Percentiles rank a stretch among this genome's conserved stretches.
These are phyloP conservation scores for Lordiphosa andalusiaca DNA, from an alignment of 2,888 invertebrate genomes.

Conservation along the genomic window DNA sequence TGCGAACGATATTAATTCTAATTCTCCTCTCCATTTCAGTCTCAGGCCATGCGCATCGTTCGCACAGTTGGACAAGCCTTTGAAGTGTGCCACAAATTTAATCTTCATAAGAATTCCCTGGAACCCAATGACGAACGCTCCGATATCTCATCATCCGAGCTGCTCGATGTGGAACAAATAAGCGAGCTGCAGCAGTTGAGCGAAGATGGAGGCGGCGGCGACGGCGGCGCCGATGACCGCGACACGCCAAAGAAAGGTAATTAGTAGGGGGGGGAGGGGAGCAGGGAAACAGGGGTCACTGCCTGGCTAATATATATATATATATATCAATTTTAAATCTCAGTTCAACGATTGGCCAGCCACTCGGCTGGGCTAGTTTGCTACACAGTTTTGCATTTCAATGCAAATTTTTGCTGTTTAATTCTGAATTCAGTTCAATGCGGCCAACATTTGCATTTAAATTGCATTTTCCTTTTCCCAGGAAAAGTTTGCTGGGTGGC, in stretches of 20 bases:
- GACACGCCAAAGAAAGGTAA: conserved; percentile 83
- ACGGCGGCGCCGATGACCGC: conserved; percentile 75
- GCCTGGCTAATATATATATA: conserved; percentile 56
- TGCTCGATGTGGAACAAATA: conserved; percentile 79
- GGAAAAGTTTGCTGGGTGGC: background rate
- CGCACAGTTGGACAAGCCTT: conserved; percentile 99
- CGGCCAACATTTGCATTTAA: conserved; percentile 61
- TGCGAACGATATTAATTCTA: conserved; percentile 43
- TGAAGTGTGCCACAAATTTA: conserved; percentile 98
- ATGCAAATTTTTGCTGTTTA: conserved; percentile 65
- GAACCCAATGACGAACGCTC: conserved; percentile 80
- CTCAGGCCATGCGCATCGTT: conserved; percentile 98
- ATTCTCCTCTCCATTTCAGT: conserved; percentile 83
- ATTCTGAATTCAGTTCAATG: conserved; percentile 61
- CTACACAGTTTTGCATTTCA: conserved; percentile 57
- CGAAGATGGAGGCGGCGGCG: conserved; percentile 78
- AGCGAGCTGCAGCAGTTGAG: conserved; percentile 79
- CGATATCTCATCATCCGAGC: conserved; percentile 79
- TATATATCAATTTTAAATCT: too few relatives aligned
- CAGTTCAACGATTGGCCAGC: conserved; percentile 2
- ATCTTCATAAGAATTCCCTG: conserved; percentile 83
- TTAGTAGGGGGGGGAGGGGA: conserved; percentile 10
- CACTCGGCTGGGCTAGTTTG: conserved; percentile 53
- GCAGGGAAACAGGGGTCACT: conserved; percentile 10
- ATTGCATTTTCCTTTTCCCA: conserved; percentile 48